phyloP scores from a whole-genome alignment of 2,113 vertebrate genomes.

The Cottus gobio region DNA sequence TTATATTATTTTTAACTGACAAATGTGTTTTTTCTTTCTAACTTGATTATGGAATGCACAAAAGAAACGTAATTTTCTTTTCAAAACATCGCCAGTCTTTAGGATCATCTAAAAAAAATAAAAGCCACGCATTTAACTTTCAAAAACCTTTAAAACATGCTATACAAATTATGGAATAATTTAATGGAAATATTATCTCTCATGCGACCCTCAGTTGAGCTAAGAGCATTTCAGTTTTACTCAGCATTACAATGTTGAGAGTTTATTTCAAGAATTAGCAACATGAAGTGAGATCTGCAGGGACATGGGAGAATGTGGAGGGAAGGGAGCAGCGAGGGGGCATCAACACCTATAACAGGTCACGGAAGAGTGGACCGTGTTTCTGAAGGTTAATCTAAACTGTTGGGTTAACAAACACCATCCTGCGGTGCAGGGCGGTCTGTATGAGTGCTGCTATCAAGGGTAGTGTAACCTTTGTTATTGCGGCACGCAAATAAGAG shows the following conservation, averaged over 20 bases:
- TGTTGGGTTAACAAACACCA: slow-evolving; percentile 62
- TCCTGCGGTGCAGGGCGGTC: neutral
- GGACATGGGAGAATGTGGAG: neutral
- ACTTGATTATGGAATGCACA: neutral
- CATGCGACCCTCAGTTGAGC: neutral
- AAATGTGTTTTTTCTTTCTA: too few relatives aligned
- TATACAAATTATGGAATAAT: neutral
- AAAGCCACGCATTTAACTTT: slow-evolving; percentile 17
- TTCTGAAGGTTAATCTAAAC: slow-evolving; percentile 58
- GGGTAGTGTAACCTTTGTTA: slow-evolving; percentile 54
- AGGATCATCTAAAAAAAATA: neutral
- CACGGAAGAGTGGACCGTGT: slow-evolving; percentile 25
- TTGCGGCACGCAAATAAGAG: slow-evolving; percentile 24
- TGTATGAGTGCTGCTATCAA: slow-evolving; percentile 21
- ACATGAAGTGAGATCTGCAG: neutral
- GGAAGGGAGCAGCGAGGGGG: neutral
- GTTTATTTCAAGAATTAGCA: neutral
- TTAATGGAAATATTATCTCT: neutral
- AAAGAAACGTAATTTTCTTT: slow-evolving; percentile 6
- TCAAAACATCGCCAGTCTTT: slow-evolving; percentile 3
- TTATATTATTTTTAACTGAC: neutral
- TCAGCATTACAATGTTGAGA: neutral
- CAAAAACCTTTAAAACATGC: neutral
- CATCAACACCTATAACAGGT: slow-evolving; percentile 24
- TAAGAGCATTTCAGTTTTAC: neutral